phyloP scores from a whole-genome alignment of 2,797 vertebrate genomes.

The Schizopygopsis pylzovi region DNA sequence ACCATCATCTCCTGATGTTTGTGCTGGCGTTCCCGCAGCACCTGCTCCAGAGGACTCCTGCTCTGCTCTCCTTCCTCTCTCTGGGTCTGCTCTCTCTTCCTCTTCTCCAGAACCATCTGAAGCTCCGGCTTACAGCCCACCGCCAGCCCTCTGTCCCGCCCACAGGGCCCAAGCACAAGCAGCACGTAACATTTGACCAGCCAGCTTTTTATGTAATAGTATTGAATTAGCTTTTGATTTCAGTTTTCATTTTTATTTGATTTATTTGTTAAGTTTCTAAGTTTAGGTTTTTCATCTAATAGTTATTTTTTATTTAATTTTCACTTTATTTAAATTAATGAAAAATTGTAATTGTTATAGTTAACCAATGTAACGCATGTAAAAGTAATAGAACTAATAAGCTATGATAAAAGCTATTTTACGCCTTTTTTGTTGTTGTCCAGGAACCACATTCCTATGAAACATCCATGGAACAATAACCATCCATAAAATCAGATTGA shows the following conservation, averaged over 20 bases:
- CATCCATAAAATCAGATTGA: not conserved
- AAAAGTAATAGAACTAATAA: too few relatives aligned
- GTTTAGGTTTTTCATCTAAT: not conserved
- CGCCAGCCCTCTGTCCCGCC: slow-evolving; percentile 71
- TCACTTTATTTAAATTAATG: too few relatives aligned
- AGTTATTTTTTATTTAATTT: too few relatives aligned
- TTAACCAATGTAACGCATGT: not conserved
- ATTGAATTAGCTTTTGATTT: not conserved
- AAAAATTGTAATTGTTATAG: not conserved
- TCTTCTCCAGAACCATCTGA: slow-evolving; percentile 76
- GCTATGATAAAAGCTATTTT: too few relatives aligned
- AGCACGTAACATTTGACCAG: slow-evolving; percentile 26
- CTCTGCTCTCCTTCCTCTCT: slow-evolving; percentile 69
- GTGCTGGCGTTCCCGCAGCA: slow-evolving; percentile 74
- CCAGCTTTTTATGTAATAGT: not conserved
- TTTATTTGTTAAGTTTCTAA: not conserved
- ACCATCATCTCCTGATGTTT: slow-evolving; percentile 73
- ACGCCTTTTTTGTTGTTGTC: not conserved
- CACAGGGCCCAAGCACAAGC: slow-evolving; percentile 48
- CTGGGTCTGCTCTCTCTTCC: slow-evolving; percentile 72
- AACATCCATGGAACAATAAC: not conserved
- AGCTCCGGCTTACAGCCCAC: slow-evolving; percentile 78
- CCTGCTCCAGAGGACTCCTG: slow-evolving; percentile 73
- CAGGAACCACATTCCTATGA: not conserved
- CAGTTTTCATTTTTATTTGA: not conserved